phyloP scores from a whole-genome alignment of 2,888 invertebrate species.

The Dimorphilus gyrociliatus region DNA sequence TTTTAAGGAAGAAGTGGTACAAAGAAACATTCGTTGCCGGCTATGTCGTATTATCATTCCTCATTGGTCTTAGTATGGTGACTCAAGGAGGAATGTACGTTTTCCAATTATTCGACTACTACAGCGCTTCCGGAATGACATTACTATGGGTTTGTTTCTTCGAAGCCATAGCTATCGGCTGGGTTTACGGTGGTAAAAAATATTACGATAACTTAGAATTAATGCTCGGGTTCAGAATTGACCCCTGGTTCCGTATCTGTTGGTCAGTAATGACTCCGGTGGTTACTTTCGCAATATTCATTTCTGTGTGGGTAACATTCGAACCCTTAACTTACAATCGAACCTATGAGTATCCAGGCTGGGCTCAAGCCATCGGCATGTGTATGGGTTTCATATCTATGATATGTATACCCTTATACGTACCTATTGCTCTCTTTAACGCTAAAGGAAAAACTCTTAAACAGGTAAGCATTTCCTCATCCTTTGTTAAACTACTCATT shows the following conservation, averaged over 20 bases:
- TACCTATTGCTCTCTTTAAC: constrained; percentile 50
- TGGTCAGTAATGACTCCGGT: constrained; percentile 75
- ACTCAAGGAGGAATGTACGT: constrained; percentile 48
- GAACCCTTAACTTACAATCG: constrained; percentile 54
- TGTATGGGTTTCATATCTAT: constrained; percentile 65
- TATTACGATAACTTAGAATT: constrained; percentile 62
- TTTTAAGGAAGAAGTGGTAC: constrained; percentile 39
- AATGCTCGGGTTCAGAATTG: constrained; percentile 65
- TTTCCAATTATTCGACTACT: constrained; percentile 47
- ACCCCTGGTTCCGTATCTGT: constrained; percentile 61
- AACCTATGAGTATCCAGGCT: constrained; percentile 54
- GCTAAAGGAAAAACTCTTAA: constrained; percentile 43
- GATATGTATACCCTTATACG: constrained; percentile 65
- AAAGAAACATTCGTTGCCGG: constrained; percentile 44
- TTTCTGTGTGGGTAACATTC: constrained; percentile 62
- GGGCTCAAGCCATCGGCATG: constrained; percentile 68
- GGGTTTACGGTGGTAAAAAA: constrained; percentile 40
- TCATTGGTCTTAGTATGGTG: constrained; percentile 45
- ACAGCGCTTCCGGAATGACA: constrained; percentile 45
- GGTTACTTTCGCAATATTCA: constrained; percentile 67
- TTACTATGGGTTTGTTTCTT: constrained; percentile 21
- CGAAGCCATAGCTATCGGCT: no score
- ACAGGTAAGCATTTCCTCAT: constrained; percentile 43
- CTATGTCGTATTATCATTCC: constrained; percentile 42
- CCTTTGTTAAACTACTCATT: no score